A percentile compares a stretch with the other conserved stretches of the same genome.
phyloP scores from a whole-genome alignment of 2,113 vertebrate genomes.

The Stercorarius parasiticus region DNA sequence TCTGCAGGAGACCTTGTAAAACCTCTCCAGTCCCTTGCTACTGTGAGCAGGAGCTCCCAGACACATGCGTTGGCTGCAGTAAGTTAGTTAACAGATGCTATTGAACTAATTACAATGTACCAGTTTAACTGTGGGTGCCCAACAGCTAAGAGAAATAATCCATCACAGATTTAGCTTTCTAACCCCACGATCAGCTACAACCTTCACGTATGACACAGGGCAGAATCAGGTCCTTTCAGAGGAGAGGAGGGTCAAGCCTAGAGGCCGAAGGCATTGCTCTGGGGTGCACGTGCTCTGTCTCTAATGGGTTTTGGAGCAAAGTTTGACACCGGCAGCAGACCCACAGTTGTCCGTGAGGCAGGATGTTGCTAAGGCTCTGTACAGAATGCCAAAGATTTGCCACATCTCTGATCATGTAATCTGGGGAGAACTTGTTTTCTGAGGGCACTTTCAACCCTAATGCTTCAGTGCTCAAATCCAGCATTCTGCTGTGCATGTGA shows the following conservation, averaged over 20 bases:
- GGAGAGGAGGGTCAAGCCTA: not conserved
- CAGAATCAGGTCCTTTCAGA: not conserved
- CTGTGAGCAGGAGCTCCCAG: not conserved
- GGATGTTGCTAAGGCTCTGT: not conserved
- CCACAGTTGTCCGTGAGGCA: not conserved
- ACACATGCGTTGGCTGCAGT: not conserved
- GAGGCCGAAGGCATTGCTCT: not conserved
- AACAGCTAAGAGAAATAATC: conserved; percentile 7
- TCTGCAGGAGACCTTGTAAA: not conserved
- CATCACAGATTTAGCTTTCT: not conserved
- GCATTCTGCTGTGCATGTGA: not conserved
- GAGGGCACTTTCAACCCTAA: not conserved
- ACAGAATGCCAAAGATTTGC: not conserved
- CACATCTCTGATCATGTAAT: not conserved
- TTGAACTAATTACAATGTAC: not conserved
- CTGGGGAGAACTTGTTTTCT: not conserved
- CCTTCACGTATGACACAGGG: not conserved
- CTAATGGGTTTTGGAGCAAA: not conserved
- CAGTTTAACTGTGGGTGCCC: not conserved
- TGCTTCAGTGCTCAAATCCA: not conserved
- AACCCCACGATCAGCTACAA: not conserved
- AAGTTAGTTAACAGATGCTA: not conserved
- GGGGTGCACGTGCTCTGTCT: not conserved
- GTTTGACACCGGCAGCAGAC: not conserved
- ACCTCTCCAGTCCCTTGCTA: not conserved